Percentiles rank a stretch among this genome's conserved stretches.
phyloP scores from a whole-genome alignment of 2,113 vertebrate species.

The Engystomops pustulosus region DNA sequence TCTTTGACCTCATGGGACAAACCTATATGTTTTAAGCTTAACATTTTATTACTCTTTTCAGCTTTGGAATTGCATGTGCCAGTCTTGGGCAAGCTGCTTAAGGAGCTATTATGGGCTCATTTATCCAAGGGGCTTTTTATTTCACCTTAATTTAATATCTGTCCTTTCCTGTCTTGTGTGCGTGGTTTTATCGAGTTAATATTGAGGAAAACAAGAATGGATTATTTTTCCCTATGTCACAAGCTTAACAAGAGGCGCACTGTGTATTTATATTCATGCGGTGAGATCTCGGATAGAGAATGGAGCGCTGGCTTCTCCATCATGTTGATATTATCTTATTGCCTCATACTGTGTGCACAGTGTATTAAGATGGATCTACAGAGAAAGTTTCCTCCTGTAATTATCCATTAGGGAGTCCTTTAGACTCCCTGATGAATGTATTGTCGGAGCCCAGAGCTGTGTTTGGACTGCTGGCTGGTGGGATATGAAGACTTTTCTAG shows the following conservation, averaged over 20 bases:
- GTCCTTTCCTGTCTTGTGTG: neutral
- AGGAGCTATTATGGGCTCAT: neutral
- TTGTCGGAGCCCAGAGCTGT: neutral
- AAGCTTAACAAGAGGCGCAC: neutral
- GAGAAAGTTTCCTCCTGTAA: neutral
- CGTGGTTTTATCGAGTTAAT: neutral
- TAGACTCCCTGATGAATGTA: neutral
- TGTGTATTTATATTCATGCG: neutral
- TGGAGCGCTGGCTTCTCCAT: too few relatives aligned
- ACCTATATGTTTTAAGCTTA: slow-evolving; percentile 23
- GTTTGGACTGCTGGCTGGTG: neutral
- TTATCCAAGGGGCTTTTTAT: slow-evolving; percentile 22
- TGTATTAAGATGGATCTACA: neutral
- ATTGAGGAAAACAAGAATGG: neutral
- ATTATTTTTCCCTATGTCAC: neutral
- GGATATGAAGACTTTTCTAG: too few relatives aligned
- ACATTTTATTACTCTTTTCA: slow-evolving; percentile 24
- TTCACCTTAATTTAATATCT: slow-evolving; percentile 17
- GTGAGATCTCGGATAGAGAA: neutral
- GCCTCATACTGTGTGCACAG: neutral
- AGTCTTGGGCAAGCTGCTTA: neutral
- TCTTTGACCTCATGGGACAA: neutral
- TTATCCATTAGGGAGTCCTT: neutral
- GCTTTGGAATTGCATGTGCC: neutral
- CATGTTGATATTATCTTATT: neutral